phyloP scores from a whole-genome alignment of 2,797 vertebrate species.

The Nannoperca australis region DNA sequence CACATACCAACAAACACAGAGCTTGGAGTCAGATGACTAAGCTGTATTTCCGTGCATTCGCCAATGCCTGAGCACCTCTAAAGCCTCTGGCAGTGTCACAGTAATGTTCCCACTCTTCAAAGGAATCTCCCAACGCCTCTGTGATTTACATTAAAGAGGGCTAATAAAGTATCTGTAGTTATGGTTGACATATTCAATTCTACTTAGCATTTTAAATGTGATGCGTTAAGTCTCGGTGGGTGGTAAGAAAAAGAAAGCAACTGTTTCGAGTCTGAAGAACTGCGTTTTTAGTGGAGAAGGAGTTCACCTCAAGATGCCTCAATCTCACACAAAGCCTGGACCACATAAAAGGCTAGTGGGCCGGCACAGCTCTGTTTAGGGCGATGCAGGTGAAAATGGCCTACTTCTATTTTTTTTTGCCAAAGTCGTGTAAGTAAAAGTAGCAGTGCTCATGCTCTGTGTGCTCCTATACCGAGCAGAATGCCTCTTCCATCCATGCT shows the following conservation, averaged over 20 bases:
- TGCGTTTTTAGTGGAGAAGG: constrained; percentile 50
- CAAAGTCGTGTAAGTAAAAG: constrained; percentile 8
- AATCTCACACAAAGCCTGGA: constrained; percentile 42
- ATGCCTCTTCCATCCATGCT: constrained; percentile 19
- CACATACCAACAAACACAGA: constrained; percentile 47
- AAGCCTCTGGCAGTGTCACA: constrained; percentile 61
- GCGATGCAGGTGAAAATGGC: constrained; percentile 27
- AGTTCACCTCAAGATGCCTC: constrained; percentile 32
- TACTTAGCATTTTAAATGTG: constrained; percentile 70
- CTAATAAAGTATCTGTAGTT: constrained; percentile 63
- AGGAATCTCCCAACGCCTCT: constrained; percentile 57
- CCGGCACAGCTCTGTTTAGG: constrained; percentile 1
- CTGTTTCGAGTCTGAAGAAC: constrained; percentile 36
- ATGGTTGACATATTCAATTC: constrained; percentile 66
- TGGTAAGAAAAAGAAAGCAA: constrained; percentile 21
- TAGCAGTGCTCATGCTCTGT: constrained; percentile 21
- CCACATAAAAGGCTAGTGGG: constrained; percentile 27
- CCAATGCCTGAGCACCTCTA: constrained; percentile 58
- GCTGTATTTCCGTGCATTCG: constrained; percentile 65
- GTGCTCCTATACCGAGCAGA: not conserved
- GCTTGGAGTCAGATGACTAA: constrained; percentile 73
- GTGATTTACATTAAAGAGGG: constrained; percentile 70
- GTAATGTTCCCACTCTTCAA: constrained; percentile 67
- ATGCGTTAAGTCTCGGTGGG: constrained; percentile 49
- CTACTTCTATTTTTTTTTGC: not conserved